These are phyloP conservation scores for Anseranas semipalmata DNA, from an alignment of 2,113 vertebrate species.

Conservation along the genomic window DNA sequence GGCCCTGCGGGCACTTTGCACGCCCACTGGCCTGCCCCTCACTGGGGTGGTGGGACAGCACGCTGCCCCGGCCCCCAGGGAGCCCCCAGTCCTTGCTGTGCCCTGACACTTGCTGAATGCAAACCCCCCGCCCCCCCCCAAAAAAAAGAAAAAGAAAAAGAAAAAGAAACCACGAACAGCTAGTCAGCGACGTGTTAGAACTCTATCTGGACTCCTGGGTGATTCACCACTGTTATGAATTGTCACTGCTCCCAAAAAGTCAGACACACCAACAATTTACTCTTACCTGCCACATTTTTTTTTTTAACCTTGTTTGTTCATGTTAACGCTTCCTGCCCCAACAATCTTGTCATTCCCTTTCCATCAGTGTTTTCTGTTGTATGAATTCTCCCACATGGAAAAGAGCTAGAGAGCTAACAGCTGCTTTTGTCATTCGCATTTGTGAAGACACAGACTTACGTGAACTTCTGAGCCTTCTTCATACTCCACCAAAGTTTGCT, in stretches of 20 bases:
- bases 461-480: constrained; percentile 19
- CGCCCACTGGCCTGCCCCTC: accelerated
- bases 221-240: neutral
- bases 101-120: neutral
- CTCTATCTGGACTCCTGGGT: neutral
- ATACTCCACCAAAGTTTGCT: neutral
- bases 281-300: neutral
- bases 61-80: accelerated
- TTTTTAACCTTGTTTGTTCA: neutral
- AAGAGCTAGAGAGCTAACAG: neutral
- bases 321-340: neutral
- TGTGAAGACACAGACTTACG: neutral
- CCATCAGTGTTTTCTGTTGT: neutral
- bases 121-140: neutral
- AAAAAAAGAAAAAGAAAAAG: neutral
- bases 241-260: neutral
- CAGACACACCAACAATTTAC: neutral
- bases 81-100: neutral
- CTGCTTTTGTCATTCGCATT: neutral
- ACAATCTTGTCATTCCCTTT: neutral
- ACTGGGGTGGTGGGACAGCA: neutral
- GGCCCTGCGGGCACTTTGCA: neutral
- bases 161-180: neutral
- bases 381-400: neutral
- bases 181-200: accelerated